phyloP scores from a whole-genome alignment of 2,797 vertebrate species.

The Tapirus indicus region DNA sequence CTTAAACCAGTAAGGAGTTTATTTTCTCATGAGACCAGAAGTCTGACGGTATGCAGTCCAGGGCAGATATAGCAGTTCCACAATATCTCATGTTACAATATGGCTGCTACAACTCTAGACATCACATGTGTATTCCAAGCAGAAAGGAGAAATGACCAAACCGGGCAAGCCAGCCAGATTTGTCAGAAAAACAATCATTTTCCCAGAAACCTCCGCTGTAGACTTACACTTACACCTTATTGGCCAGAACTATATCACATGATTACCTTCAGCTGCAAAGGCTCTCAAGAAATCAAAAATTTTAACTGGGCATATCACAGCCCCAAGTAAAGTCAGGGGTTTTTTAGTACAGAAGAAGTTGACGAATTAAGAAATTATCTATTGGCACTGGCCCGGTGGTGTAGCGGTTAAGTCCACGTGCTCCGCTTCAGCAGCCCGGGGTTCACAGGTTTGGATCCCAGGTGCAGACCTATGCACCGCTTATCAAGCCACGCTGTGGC shows the following conservation, averaged over 20 bases:
- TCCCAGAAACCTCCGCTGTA: not conserved
- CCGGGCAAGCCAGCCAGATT: not conserved
- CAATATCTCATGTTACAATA: not conserved
- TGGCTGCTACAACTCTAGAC: not conserved
- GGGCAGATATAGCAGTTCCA: not conserved
- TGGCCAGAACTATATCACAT: not conserved
- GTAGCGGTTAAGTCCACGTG: no score
- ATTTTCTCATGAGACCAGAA: not conserved
- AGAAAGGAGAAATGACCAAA: not conserved
- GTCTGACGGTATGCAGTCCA: not conserved
- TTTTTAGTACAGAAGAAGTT: slow-evolving; percentile 10
- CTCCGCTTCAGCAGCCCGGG: no score
- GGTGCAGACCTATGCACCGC: no score
- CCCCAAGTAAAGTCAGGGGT: not conserved
- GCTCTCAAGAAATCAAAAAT: not conserved
- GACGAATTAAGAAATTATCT: not conserved
- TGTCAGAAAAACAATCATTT: not conserved
- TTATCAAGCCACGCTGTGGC: no score
- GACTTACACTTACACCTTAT: not conserved
- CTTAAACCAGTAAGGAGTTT: not conserved
- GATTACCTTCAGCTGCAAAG: not conserved
- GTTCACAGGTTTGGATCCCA: no score
- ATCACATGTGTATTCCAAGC: not conserved
- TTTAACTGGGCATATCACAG: not conserved
- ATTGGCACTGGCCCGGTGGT: not conserved